phyloP scores from a whole-genome alignment of 1,140 invertebrate genomes.

The Zaprionus lachaisei region DNA sequence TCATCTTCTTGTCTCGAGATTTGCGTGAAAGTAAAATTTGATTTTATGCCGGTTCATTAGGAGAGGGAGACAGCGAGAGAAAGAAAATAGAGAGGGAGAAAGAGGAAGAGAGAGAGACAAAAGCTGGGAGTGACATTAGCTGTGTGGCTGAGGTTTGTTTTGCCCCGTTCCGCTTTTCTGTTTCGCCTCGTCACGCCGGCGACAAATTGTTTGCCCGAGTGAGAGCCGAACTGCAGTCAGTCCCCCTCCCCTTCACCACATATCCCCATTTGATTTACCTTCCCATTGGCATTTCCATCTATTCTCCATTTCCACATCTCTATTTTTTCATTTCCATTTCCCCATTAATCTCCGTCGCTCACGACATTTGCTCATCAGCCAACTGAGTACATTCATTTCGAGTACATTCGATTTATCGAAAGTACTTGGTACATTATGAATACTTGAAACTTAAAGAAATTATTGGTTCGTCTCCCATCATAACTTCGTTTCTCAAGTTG shows the following conservation, averaged over 20 bases:
- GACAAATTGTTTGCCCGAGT: slow-evolving; percentile 55
- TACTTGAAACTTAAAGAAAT: background rate
- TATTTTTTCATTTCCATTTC: background rate
- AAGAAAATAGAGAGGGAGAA: background rate
- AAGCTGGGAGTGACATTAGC: slow-evolving; percentile 15
- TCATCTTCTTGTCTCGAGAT: slow-evolving; percentile 71
- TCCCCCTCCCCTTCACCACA: background rate
- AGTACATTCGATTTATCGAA: background rate
- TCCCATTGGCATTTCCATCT: slow-evolving; percentile 13
- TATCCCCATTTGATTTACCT: background rate
- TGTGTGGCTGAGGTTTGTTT: slow-evolving; percentile 26
- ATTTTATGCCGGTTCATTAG: slow-evolving; percentile 58
- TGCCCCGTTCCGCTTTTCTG: slow-evolving; percentile 31
- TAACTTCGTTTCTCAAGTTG: no score
- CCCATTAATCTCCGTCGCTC: slow-evolving; percentile 13
- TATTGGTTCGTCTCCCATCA: no score
- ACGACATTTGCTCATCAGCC: slow-evolving; percentile 46
- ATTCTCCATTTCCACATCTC: slow-evolving; percentile 4
- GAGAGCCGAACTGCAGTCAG: slow-evolving; percentile 42
- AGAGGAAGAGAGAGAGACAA: background rate
- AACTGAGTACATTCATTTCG: background rate
- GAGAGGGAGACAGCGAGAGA: slow-evolving; percentile 3
- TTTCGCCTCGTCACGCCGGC: slow-evolving; percentile 34
- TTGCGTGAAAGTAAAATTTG: slow-evolving; percentile 78
- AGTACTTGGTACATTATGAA: background rate